Base-by-base conservation (phyloP, 2,113 vertebrate species). In the western clawed frog (Xenopus tropicalis) region DNA sequence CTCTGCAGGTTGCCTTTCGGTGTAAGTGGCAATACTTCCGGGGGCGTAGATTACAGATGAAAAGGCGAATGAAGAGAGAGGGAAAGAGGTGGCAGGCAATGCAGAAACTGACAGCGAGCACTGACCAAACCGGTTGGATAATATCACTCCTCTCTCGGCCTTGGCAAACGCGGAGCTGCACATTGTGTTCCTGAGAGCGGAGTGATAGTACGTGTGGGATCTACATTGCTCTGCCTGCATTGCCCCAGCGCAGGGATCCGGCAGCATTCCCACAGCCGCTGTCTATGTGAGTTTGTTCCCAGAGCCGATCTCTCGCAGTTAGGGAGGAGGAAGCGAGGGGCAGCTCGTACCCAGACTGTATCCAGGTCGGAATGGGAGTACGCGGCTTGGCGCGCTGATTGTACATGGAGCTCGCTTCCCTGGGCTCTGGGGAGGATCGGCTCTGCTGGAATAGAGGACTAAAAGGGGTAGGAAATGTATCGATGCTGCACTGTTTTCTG, bases 191-290 rank as follows among this genome's bases (percentile, higher is more conserved):
- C 29, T 37, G 29, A 9, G n/a, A n/a, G n/a, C n/a, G n/a, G n/a
- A n/a, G n/a, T n/a, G n/a, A n/a, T n/a, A n/a, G n/a, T n/a, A n/a
- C 71, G 74, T 77, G 52, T 68, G 54, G 75, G 79, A n/a, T n/a
- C n/a, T n/a, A n/a, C n/a, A n/a, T 79, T 78, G 81, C 69, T 48
- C 46, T 73, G 75, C 74, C 72, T 70, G 74, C 37, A 52, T 66
- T 77, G 78, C 76, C 80, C 71, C 83, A 82, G 82, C 83, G 82
- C 82, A 59, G 78, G 80, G 68, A 44, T 72, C 66, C 70, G 71
- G 66, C n/a, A 74, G 14, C 63, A 80, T 81, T 79, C 79, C 46
- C 75, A 37, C 29, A 9, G 29, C 29, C 74, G 80, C 65, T 51
- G 65, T 11, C 44, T 19, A 9, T 48, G 46, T 3, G 46, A 1